These are phyloP conservation scores for Pasiphila rectangulata DNA, from an alignment of 2,888 invertebrate genomes.

Conservation along the genomic window DNA sequence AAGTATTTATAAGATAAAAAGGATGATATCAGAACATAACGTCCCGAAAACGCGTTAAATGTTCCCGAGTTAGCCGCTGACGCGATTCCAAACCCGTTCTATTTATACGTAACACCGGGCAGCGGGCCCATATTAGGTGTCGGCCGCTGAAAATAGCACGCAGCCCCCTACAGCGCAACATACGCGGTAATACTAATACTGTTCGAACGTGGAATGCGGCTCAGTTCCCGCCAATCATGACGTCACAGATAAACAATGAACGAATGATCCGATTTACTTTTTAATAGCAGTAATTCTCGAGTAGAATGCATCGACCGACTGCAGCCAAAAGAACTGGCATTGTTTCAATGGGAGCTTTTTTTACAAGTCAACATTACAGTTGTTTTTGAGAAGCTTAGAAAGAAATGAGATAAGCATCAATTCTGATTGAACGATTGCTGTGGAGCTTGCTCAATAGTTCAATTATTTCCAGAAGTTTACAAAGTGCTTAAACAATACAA, in stretches of 20 bases:
- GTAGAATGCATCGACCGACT: slow-evolving; percentile 8
- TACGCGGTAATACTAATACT: slow-evolving; percentile 12
- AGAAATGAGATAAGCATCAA: too few relatives aligned
- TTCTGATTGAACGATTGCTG: too few relatives aligned
- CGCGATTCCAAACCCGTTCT: slow-evolving; percentile 52
- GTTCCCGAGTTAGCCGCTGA: slow-evolving; percentile 35
- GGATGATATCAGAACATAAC: slow-evolving; percentile 8
- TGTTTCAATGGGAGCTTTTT: slow-evolving; percentile 10
- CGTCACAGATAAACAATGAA: slow-evolving; percentile 34
- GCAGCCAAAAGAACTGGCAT: slow-evolving; percentile 5
- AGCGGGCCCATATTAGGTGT: slow-evolving; percentile 77
- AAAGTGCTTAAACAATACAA: too few relatives aligned
- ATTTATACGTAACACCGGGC: slow-evolving; percentile 72
- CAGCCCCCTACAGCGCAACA: slow-evolving; percentile 52
- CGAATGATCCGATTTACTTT: slow-evolving; percentile 16
- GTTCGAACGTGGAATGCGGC: slow-evolving; percentile 11
- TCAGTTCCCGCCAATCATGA: slow-evolving; percentile 22
- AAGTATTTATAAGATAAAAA: too few relatives aligned
- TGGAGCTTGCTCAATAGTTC: too few relatives aligned
- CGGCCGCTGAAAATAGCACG: slow-evolving; percentile 68
- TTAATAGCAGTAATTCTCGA: slow-evolving; percentile 10
- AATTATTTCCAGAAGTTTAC: too few relatives aligned
- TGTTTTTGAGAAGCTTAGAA: background rate
- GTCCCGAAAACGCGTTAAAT: slow-evolving; percentile 7
- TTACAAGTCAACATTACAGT: slow-evolving; percentile 8